phyloP scores from a whole-genome alignment of 2,113 vertebrate species.

The Meles meles region DNA sequence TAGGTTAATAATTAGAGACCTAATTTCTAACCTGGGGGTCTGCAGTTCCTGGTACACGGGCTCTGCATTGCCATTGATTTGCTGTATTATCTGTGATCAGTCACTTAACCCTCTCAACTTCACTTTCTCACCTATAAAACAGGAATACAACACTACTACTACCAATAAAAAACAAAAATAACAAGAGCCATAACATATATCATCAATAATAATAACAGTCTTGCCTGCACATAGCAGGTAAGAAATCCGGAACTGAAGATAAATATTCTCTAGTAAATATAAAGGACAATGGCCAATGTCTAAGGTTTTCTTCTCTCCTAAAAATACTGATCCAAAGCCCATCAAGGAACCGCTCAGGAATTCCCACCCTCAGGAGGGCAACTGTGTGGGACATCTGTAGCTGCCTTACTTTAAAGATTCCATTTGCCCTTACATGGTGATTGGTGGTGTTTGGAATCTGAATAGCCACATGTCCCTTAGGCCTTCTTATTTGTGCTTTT shows the following conservation, averaged over 20 bases:
- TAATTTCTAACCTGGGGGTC: not conserved
- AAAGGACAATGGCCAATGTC: not conserved
- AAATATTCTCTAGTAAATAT: not conserved
- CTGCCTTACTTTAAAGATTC: not conserved
- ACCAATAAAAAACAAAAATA: not conserved
- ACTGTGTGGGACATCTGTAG: no score
- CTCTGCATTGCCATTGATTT: not conserved
- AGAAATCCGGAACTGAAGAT: not conserved
- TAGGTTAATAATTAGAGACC: not conserved
- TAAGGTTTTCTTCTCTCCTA: not conserved
- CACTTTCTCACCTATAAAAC: not conserved
- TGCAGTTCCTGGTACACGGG: accelerated
- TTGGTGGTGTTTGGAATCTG: not conserved
- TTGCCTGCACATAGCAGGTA: not conserved
- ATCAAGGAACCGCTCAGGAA: not conserved
- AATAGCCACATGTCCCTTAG: not conserved
- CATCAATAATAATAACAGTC: not conserved
- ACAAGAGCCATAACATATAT: not conserved
- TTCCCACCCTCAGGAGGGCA: not conserved
- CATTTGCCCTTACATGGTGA: not conserved
- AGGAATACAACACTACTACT: not conserved
- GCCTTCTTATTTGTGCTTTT: not conserved
- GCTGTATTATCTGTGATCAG: not conserved
- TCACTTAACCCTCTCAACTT: not conserved
- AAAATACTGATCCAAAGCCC: not conserved